These are phyloP conservation scores for Callospermophilus lateralis DNA, from an alignment of 2,113 vertebrate species.

Conservation along the genomic window DNA sequence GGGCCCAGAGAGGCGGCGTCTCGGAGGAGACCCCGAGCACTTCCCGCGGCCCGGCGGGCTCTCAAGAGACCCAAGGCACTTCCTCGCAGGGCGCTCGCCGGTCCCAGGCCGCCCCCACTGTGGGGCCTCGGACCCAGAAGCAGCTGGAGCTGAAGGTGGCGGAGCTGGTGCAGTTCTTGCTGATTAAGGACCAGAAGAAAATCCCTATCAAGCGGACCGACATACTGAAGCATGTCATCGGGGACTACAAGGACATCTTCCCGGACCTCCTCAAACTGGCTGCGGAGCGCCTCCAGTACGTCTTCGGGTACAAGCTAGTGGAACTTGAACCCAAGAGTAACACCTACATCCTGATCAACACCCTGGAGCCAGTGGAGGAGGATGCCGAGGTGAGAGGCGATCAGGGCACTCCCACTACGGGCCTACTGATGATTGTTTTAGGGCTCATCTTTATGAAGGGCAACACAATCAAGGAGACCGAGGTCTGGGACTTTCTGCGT, in stretches of 20 bases:
- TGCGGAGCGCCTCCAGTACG: conserved; percentile 88
- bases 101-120: background rate
- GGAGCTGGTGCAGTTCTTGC: conserved; percentile 93
- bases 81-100: background rate
- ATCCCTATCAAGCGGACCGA: conserved; percentile 92
- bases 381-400: conserved; percentile 80
- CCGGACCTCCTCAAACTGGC: conserved; percentile 88
- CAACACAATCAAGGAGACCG: conserved; percentile 86
- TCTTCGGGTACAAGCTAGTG: conserved; percentile 93
- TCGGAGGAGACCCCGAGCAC: conserved; percentile 63
- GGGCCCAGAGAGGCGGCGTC: background rate
- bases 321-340: conserved; percentile 92
- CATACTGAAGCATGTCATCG: conserved; percentile 89
- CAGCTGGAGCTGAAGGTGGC: conserved; percentile 86
- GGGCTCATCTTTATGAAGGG: conserved; percentile 96
- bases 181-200: conserved; percentile 95
- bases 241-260: conserved; percentile 89
- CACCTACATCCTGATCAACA: conserved; percentile 92
- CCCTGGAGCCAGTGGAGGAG: conserved; percentile 83
- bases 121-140: conserved; percentile 63
- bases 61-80: background rate
- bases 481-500: conserved; percentile 87
- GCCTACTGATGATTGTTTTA: conserved; percentile 92
- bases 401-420: conserved; percentile 89
- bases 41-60: background rate